Percentiles rank a stretch among this genome's conserved stretches.
Evolutionary conservation across 2,113 vertebrate genomes (phyloP).

Genomic region (Abramis brama): DNA sequence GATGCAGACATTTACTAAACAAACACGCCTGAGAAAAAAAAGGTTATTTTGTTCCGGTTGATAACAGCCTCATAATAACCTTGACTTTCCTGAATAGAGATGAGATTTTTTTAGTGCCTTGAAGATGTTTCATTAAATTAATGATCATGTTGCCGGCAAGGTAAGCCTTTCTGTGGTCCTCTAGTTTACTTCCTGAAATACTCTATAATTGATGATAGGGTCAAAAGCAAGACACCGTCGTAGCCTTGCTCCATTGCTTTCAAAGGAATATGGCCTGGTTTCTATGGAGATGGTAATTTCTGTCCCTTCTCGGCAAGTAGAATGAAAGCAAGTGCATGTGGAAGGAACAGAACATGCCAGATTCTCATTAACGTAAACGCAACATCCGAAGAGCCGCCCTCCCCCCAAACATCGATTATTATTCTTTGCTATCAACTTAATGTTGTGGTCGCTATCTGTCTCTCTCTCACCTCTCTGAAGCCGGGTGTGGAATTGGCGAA

Average conservation of each 20-base stretch:
- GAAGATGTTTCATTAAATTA: conserved; percentile 37
- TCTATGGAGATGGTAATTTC: conserved; percentile 37
- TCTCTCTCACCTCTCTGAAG: not conserved
- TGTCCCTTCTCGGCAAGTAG: conserved; percentile 4
- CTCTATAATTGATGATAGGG: conserved; percentile 19
- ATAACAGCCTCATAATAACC: conserved; percentile 27
- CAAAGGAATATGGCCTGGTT: conserved; percentile 39
- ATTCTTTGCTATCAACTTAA: conserved; percentile 24
- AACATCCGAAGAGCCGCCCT: too few species aligned
- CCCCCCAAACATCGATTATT: not conserved
- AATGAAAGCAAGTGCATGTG: conserved; percentile 19
- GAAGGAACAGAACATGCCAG: not conserved
- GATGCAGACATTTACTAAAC: conserved; percentile 6
- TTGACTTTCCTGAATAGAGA: conserved; percentile 31
- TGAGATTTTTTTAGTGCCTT: conserved; percentile 17
- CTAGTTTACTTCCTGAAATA: conserved; percentile 37
- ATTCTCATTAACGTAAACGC: conserved; percentile 17
- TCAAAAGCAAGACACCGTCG: not conserved
- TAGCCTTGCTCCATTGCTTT: conserved; percentile 20
- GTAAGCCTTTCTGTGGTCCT: conserved; percentile 16
- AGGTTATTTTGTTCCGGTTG: not conserved
- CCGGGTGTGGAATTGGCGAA: conserved; percentile 8
- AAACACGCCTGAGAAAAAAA: not conserved
- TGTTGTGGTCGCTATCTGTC: not conserved
- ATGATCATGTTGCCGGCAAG: conserved; percentile 32